Evolutionary conservation across 2,888 invertebrate genomes (phyloP), one percentile per base, ranked within the genome.

Genomic region (Trachelus troglodyta): DNA sequence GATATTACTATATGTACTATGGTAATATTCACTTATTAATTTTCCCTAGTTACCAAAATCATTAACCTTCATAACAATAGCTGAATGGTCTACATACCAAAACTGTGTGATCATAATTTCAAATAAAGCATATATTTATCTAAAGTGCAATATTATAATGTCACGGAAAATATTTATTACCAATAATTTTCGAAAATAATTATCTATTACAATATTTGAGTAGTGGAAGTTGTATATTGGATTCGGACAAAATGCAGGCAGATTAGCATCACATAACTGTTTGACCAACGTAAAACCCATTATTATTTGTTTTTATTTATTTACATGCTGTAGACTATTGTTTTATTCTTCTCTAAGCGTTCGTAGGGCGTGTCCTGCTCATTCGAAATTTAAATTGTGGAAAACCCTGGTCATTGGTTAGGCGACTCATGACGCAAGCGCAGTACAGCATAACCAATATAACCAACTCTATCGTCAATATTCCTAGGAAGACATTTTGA

Each of bases 391-490:
- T 71, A 71, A 71, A 71, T 71, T 71, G 6, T 4, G 71, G 31
- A 71, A 71, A 71, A 34, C 71, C 71, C 71, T 34, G 31, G 71
- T 71, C 71, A 71, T 71, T 71, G 71, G 71, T 11, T 31, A 71
- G 12, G 33, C 71, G 12, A 3, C 56, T 56, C 23, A 23, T 71
- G 71, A 71, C 71, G 71, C 71, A 71, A 30, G 56, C 56, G 56
- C 56, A 40, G 15, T 15, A 40, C 40, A 40, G 40, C 40, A 40
- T 15, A 56, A 9, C 56, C 56, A 56, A 15, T 23, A 9, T 56
- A 9, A 56, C 56, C 56, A 56, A 56, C 56, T 23, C 9, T 23
- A 56, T 56, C 56, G 56, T 56, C 23, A 56, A 56, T 56, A 56
- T 56, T 56, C 23, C 56, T 56, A 56, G 56, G 23, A 56, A 56